These are phyloP conservation scores for Streptopelia turtur DNA, from an alignment of 2,797 vertebrate species.

Conservation along the genomic window DNA sequence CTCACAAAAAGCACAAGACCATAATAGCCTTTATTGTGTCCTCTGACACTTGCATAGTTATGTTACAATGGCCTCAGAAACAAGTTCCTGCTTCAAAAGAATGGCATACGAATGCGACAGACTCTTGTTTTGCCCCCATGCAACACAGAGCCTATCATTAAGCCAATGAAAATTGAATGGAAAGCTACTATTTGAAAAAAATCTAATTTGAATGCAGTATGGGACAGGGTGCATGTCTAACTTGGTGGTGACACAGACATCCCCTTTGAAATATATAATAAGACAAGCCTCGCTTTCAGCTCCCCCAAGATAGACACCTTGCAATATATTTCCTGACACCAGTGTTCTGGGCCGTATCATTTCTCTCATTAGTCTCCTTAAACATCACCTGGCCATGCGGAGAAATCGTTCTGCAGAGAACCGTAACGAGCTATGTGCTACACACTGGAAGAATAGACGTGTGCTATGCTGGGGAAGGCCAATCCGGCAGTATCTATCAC, in stretches of 20 bases:
- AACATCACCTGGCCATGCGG: constrained; percentile 61
- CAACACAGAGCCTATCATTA: constrained; percentile 24
- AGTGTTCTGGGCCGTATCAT: constrained; percentile 56
- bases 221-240: constrained; percentile 7
- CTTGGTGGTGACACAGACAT: constrained; percentile 38
- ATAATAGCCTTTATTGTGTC: constrained; percentile 30
- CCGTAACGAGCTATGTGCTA: not conserved
- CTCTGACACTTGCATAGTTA: constrained; percentile 49
- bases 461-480: not conserved
- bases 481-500: not conserved
- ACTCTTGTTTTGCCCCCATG: not conserved
- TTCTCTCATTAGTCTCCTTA: constrained; percentile 70
- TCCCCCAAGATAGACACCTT: constrained; percentile 54
- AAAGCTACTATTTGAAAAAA: not conserved
- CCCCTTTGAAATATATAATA: constrained; percentile 56
- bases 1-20: constrained; percentile 42
- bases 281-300: constrained; percentile 32
- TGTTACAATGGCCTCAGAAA: constrained; percentile 40
- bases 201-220: not conserved
- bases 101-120: accelerated
- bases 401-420: constrained; percentile 19
- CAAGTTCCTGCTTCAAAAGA: constrained; percentile 22
- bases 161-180: constrained; percentile 1
- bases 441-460: not conserved
- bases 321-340: constrained; percentile 66